Base-by-base conservation (phyloP, 1,140 invertebrate species). In the Andrena cerasifolii region DNA sequence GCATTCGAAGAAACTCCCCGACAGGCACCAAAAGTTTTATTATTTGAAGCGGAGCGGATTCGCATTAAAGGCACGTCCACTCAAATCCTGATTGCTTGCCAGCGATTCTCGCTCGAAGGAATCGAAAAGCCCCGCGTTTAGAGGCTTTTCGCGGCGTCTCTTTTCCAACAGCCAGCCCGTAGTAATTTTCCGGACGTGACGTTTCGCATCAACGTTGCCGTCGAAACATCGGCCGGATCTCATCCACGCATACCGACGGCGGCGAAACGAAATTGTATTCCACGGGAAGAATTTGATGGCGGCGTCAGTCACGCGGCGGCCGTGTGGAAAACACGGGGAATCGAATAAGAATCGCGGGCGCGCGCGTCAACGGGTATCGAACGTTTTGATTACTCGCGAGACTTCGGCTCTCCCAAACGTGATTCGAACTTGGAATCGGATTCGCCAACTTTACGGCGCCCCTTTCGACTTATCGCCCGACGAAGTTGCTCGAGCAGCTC, bases 351-450 rank as follows among this genome's bases (percentile, higher is more conserved):
- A 78, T 75, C 70, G 47, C 49, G 40, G 0, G 45, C 28, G 54
- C 10, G 75, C 58, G 18, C 59, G 26, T 6, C n/a, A 8, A 16
- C 10, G 54, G 53, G 45, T 43, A 58, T 51, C 71, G 59, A 51
- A 28, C 51, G 40, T 84, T 84, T 77, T 80, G 78, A 84, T 84
- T 80, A 77, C 78, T 80, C 58, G 78, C 63, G 58, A 76, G 82
- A 84, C 14, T 18, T 40, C 3, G n/a, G 59, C 66, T 10, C 10
- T 71, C 66, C 36, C 66, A 68, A 80, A 84, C 66, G 72, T 79
- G 82, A 84, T 79, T 82, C 56, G 80, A 73, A 84, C 43, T 47
- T 36, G 33, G 56, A 74, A 82, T 83, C 51, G 65, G 43, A 76
- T 83, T 77, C 45, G 62, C 18, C 28, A 79, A 70, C 68, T 80